Evolutionary conservation across 92 coral and sea anemone species (phyloP).

Genomic region (Micromussa lordhowensis): DNA sequence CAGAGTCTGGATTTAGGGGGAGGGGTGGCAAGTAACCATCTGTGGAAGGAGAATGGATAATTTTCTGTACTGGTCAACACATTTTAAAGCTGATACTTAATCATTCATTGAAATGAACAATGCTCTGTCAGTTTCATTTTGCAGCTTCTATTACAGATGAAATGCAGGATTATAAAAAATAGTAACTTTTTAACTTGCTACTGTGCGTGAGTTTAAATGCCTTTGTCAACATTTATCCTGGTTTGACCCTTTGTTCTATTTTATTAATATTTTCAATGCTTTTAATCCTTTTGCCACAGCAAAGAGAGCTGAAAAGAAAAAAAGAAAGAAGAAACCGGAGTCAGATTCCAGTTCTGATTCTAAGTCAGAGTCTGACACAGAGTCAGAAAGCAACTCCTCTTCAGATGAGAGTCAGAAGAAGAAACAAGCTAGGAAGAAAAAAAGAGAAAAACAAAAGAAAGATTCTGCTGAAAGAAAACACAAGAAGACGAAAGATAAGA

Average conservation of each 20-base stretch:
- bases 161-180: too few species aligned
- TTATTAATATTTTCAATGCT: background rate
- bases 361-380: slow-evolving; percentile 43
- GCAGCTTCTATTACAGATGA: too few species aligned
- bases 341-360: slow-evolving; percentile 58
- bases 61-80: too few species aligned
- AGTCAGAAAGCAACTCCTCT: slow-evolving; percentile 75
- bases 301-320: slow-evolving; percentile 65
- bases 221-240: too few species aligned
- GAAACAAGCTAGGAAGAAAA: slow-evolving; percentile 65
- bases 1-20: too few species aligned
- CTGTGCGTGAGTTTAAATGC: too few species aligned
- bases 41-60: too few species aligned
- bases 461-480: slow-evolving; percentile 52
- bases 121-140: too few species aligned
- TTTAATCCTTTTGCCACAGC: slow-evolving; percentile 15
- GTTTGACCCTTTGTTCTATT: background rate
- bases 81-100: too few species aligned
- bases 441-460: slow-evolving; percentile 60
- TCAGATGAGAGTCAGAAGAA: slow-evolving; percentile 63
- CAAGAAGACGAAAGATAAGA: slow-evolving; percentile 53
- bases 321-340: slow-evolving; percentile 8
- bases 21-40: too few species aligned
- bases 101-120: too few species aligned
- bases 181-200: too few species aligned